Conservation (phyloP, 1,140 invertebrate genomes). For the Bombus balteatus region DNA sequence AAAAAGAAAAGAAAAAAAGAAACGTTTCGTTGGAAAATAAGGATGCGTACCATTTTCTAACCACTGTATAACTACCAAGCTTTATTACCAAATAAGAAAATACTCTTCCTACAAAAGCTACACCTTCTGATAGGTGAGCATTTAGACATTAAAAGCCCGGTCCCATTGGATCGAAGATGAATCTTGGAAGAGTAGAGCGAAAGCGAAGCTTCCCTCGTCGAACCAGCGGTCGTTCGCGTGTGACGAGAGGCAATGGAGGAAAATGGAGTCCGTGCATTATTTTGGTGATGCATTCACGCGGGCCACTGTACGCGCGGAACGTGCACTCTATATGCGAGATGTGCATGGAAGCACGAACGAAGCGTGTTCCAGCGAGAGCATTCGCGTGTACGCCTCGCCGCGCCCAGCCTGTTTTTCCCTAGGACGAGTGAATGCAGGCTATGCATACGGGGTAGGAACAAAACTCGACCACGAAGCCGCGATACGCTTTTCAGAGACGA, state of each 20-base stretch:
- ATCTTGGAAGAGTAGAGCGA: background rate
- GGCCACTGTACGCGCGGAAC: background rate
- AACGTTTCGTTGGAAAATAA: too few relatives aligned
- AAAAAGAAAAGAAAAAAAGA: too few relatives aligned
- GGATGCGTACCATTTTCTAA: too few relatives aligned
- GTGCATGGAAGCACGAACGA: background rate
- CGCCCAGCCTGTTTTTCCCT: conserved; percentile 1
- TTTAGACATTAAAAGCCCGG: background rate
- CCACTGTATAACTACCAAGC: too few relatives aligned
- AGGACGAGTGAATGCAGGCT: background rate
- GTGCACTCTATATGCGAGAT: background rate
- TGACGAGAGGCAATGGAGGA: conserved; percentile 18
- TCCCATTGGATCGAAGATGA: background rate
- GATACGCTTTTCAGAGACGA: conserved; percentile 38
- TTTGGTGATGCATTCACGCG: conserved; percentile 4
- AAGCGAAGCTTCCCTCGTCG: background rate
- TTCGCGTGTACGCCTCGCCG: conserved; percentile 17
- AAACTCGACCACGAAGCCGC: conserved; percentile 23
- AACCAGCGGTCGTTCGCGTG: conserved; percentile 3
- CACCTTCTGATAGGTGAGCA: background rate
- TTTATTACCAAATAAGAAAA: too few relatives aligned
- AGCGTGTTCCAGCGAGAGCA: conserved; percentile 18
- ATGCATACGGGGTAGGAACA: conserved; percentile 15
- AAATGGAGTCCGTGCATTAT: conserved; percentile 24
- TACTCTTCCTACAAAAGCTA: too few relatives aligned